Conservation (phyloP, 2,888 invertebrate genomes). For the Luffia ferchaultella region DNA sequence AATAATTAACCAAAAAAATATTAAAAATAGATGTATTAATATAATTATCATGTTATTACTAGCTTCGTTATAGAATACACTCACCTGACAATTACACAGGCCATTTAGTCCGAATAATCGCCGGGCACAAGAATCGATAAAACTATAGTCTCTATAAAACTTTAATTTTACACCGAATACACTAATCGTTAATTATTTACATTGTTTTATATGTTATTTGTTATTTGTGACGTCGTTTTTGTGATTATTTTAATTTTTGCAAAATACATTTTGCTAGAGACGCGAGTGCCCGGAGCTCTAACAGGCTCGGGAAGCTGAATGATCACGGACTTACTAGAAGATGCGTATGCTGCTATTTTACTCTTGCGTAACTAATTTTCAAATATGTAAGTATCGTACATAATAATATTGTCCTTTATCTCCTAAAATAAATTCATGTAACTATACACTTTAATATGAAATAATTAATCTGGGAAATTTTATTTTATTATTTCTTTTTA, state of each 20-base stretch:
- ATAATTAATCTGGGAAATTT: no score
- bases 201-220: slow-evolving; percentile 24
- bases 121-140: background rate
- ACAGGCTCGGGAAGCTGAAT: slow-evolving; percentile 53
- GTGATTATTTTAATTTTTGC: slow-evolving; percentile 1
- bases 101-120: background rate
- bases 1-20: no score
- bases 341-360: slow-evolving; percentile 44
- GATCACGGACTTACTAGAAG: slow-evolving; percentile 40
- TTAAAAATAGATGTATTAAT: background rate
- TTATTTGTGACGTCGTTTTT: slow-evolving; percentile 21
- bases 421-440: no score
- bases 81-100: background rate
- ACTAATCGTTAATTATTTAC: no score
- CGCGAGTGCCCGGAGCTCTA: slow-evolving; percentile 31
- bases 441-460: no score
- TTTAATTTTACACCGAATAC: no score
- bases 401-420: no score
- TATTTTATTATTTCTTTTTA: no score
- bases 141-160: background rate
- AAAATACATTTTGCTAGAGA: background rate
- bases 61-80: background rate
- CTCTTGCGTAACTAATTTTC: slow-evolving; percentile 61
- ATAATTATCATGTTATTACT: background rate
- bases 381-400: no score